Percentiles rank a stretch among this genome's conserved stretches.
phyloP scores from a whole-genome alignment of 2,113 vertebrate genomes.

The Strix uralensis region DNA sequence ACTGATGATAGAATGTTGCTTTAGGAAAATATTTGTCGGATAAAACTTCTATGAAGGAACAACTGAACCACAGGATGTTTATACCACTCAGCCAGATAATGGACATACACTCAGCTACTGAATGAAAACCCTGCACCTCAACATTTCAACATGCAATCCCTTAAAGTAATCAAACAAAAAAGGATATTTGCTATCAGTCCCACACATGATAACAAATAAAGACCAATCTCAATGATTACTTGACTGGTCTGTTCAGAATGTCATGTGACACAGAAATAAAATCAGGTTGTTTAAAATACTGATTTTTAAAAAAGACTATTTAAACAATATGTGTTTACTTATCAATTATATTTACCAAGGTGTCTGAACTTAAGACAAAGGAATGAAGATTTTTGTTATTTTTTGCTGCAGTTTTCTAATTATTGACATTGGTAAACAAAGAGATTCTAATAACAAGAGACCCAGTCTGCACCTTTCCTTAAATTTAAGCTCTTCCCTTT shows the following conservation, averaged over 20 bases:
- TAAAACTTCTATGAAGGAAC: not conserved
- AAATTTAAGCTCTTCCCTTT: not conserved
- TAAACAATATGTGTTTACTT: not conserved
- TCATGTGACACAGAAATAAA: not conserved
- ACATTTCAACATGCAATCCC: not conserved
- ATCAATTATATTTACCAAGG: not conserved
- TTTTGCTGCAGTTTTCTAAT: not conserved
- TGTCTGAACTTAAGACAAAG: not conserved
- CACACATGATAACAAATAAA: not conserved
- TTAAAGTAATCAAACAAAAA: not conserved
- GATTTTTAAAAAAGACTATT: not conserved
- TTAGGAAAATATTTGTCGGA: conserved; percentile 3
- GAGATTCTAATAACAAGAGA: not conserved
- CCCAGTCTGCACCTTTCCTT: not conserved
- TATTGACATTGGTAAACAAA: not conserved
- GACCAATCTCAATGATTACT: not conserved
- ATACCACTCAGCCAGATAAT: not conserved
- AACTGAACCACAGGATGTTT: not conserved
- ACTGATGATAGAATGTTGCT: not conserved
- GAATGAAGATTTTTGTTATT: not conserved
- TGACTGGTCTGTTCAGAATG: not conserved
- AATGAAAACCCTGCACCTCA: not conserved
- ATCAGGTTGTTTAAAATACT: not conserved
- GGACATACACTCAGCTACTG: not conserved
- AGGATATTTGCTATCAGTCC: not conserved